Conservation (phyloP, 2,888 invertebrate species). For the Stenotaenia linearis region DNA sequence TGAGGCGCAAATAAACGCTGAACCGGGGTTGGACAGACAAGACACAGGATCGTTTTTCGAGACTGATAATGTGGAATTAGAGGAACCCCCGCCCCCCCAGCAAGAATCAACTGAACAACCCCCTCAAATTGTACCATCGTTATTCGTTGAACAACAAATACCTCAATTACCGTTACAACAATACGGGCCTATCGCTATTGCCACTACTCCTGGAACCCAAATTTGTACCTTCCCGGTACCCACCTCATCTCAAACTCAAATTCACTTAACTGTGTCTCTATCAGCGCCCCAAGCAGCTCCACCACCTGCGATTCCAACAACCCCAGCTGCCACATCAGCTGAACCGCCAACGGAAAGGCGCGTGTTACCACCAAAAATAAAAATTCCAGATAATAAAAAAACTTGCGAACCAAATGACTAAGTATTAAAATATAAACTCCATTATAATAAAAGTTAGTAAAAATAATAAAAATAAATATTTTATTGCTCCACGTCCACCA, state of each 20-base stretch:
- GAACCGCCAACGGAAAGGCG: background rate
- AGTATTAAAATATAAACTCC: background rate
- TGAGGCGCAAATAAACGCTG: too few relatives aligned
- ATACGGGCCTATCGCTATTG: background rate
- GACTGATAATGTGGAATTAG: background rate
- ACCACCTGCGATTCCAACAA: background rate
- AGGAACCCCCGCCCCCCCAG: background rate
- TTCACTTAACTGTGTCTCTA: background rate
- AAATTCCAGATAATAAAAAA: background rate
- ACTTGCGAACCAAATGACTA: background rate
- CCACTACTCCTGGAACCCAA: background rate
- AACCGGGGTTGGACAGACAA: too few relatives aligned
- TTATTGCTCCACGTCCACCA: slow-evolving; percentile 6
- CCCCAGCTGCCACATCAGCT: background rate
- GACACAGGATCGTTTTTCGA: background rate
- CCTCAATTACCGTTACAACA: background rate
- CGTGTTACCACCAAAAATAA: background rate
- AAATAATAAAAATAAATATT: background rate
- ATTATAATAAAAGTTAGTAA: background rate
- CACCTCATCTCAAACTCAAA: background rate
- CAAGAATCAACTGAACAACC: too few relatives aligned
- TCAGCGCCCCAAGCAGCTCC: background rate
- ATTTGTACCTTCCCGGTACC: background rate
- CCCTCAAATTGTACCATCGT: too few relatives aligned
- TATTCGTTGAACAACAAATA: too few relatives aligned